Percentiles rank a stretch among this genome's conserved stretches.
phyloP scores from a whole-genome alignment of 2,113 vertebrate species.

The Suncus etruscus region DNA sequence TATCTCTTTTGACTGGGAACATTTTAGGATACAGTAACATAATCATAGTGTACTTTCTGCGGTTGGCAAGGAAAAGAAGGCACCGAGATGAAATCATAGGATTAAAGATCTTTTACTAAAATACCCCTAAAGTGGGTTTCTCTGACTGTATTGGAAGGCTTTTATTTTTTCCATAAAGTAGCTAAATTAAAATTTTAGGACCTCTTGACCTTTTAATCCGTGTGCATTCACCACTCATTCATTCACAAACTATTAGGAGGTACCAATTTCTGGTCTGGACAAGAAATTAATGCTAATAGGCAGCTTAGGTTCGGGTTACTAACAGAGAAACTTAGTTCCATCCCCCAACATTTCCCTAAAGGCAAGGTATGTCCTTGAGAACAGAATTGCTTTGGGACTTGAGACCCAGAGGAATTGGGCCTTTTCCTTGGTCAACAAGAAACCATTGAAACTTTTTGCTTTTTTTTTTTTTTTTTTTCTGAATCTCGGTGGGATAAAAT shows the following conservation, averaged over 20 bases:
- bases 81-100: not conserved
- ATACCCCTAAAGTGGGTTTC: not conserved
- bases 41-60: not conserved
- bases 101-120: not conserved
- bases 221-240: not conserved
- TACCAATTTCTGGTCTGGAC: no score
- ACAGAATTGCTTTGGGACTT: not conserved
- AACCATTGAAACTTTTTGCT: no score
- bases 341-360: no score
- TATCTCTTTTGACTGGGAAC: not conserved
- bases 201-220: not conserved
- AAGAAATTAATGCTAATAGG: no score
- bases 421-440: no score
- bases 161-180: not conserved
- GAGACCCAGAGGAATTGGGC: no score
- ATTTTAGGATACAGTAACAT: not conserved
- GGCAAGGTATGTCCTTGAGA: not conserved
- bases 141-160: no score
- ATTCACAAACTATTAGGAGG: not conserved
- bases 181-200: not conserved
- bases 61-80: not conserved
- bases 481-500: not conserved
- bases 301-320: not conserved
- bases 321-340: not conserved
- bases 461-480: not conserved